Conservation (phyloP, 2,113 vertebrate species). For the Epinephelus fuscoguttatus region DNA sequence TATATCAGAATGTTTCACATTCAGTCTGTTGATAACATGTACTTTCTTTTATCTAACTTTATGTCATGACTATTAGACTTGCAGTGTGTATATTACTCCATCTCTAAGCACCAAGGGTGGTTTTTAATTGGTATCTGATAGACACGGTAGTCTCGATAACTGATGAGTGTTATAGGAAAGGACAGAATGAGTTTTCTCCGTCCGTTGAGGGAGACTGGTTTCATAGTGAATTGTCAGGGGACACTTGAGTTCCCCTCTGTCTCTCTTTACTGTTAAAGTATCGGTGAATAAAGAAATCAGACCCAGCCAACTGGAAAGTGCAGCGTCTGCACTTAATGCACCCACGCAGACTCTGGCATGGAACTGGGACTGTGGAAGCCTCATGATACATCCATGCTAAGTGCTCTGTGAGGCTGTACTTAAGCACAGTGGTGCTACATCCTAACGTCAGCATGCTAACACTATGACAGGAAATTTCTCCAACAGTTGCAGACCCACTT, state of each 20-base stretch:
- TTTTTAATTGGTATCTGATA: constrained; percentile 6
- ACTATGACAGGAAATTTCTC: too few species aligned
- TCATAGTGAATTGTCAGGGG: background rate
- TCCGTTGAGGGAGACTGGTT: background rate
- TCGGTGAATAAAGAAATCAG: background rate
- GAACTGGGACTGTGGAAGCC: too few species aligned
- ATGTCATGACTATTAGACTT: background rate
- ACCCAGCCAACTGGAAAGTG: background rate
- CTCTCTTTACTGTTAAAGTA: background rate
- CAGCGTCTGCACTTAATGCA: background rate
- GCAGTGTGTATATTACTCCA: background rate
- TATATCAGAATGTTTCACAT: background rate
- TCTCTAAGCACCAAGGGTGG: background rate
- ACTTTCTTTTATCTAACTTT: constrained; percentile 10
- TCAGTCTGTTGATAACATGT: background rate
- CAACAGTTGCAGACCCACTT: too few species aligned
- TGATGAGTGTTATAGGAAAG: constrained; percentile 10
- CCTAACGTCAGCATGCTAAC: too few species aligned
- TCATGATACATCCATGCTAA: background rate
- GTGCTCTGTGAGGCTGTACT: too few species aligned
- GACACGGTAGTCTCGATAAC: background rate
- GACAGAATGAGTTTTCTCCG: background rate
- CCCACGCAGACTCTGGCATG: too few species aligned
- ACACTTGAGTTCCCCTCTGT: background rate
- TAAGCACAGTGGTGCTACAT: background rate